These are phyloP conservation scores for Mythimna lalbum DNA, from an alignment of 2,888 invertebrate genomes.

Conservation along the genomic window DNA sequence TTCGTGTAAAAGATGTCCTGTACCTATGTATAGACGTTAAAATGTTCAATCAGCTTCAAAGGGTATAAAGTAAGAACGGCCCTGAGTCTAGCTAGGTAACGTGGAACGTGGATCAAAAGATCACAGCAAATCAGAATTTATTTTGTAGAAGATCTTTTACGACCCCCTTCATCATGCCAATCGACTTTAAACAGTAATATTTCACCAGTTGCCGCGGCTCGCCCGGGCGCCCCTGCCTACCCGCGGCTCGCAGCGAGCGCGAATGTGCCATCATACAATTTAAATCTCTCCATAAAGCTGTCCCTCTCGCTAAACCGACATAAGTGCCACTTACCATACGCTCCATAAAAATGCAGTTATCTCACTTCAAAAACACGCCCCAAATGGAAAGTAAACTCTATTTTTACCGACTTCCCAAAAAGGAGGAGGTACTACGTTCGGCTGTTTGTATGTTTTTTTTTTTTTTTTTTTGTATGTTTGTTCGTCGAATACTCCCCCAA, in stretches of 20 bases:
- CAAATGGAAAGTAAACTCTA: slow-evolving; percentile 43
- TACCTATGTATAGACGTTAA: no score
- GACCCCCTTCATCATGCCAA: slow-evolving; percentile 15
- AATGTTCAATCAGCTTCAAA: no score
- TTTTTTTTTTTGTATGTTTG: no score
- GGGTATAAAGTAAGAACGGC: background rate
- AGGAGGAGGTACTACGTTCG: no score
- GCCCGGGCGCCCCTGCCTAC: slow-evolving; percentile 1
- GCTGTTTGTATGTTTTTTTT: no score
- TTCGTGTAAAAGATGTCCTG: no score
- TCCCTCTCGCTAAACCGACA: slow-evolving; percentile 66
- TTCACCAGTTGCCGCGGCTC: slow-evolving; percentile 16
- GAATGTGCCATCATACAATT: slow-evolving; percentile 62
- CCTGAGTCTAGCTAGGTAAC: background rate
- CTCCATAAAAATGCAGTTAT: slow-evolving; percentile 73
- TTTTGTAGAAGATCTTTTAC: slow-evolving; percentile 4
- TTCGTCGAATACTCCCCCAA: no score
- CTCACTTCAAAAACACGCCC: slow-evolving; percentile 42
- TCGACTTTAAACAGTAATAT: slow-evolving; percentile 39
- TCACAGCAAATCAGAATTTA: slow-evolving; percentile 4
- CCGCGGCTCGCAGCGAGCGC: slow-evolving; percentile 28
- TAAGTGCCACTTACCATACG: slow-evolving; percentile 78
- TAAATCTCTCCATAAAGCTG: slow-evolving; percentile 69
- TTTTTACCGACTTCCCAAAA: no score
- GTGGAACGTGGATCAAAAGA: background rate